Evolutionary conservation across 64 coral and sea anemone genomes (phyloP), one percentile per base, ranked within the genome.

Genomic region (Montipora efflorescens): DNA sequence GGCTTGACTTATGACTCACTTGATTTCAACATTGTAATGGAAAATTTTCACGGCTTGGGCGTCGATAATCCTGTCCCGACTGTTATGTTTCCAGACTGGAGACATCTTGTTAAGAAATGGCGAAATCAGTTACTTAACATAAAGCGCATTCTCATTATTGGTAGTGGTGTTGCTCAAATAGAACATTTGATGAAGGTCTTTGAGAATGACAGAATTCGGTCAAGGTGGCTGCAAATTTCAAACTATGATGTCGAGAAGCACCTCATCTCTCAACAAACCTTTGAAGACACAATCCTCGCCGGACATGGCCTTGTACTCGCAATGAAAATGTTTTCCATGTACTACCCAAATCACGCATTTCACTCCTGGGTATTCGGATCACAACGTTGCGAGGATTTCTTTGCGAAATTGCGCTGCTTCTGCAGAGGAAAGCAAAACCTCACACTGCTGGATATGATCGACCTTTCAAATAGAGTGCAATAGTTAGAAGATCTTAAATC

Each of bases 71-170:
- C 57, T 36, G 87, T 89, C 6, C 78, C 78, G 22, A 80, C 78
- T 80, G 49, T 80, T 48, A 80, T 94, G 77, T 89, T 89, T 77
- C 86, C 86, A 20, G 92, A 89, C 19, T 89, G 92, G 86, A 47
- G 86, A 59, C 92, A 94, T 88, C 64, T 94, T 15, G 73, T 87
- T 47, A 94, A 94, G 50, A 88, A 94, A 82, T 89, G 85, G 92
- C 48, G 85, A 19, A 94, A 94, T 47, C 92, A 94, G 74, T 68
- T 94, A 22, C 72, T 94, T 47, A 94, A 93, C 36, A 73, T 87
- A 52, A 87, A 87, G 78, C 51, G 61, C 44, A 79, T 87, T 51
- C 75, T 93, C 36, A 18, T 94, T 58, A 67, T 94, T 82, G 92
- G 87, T 5, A 59, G 83, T 10, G 49, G 67, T 81, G 92, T 76